Conservation (phyloP, 2,113 vertebrate genomes). For the Protobothrops flavoviridis region DNA sequence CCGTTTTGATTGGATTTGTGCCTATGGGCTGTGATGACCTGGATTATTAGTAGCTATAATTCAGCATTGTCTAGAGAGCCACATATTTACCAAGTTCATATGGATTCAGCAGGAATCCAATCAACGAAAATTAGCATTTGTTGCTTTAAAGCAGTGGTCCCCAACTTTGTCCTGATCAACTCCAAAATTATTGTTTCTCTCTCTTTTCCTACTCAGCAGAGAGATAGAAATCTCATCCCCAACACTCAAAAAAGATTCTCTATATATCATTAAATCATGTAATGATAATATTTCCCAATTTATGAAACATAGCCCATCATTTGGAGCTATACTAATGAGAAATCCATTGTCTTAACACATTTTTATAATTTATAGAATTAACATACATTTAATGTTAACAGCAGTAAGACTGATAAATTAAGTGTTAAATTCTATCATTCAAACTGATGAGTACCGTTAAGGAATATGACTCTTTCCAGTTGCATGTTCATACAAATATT, state of each 20-base stretch:
- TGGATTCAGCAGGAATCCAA: not conserved
- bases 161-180: not conserved
- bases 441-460: conserved; percentile 12
- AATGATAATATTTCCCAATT: not conserved
- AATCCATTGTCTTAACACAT: not conserved
- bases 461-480: conserved; percentile 53
- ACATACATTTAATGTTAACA: not conserved
- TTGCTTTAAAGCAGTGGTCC: not conserved
- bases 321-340: not conserved
- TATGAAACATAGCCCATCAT: not conserved
- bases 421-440: conserved; percentile 31
- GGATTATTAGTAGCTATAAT: not conserved
- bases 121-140: not conserved
- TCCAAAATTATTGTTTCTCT: not conserved
- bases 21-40: not conserved
- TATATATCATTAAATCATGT: not conserved
- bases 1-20: not conserved
- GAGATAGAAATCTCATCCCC: not conserved
- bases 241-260: not conserved
- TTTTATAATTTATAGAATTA: not conserved
- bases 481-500: conserved; percentile 55
- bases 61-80: not conserved
- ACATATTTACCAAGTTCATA: not conserved
- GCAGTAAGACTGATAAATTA: not conserved
- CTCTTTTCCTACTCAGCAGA: not conserved